phyloP scores from a whole-genome alignment of 2,113 vertebrate genomes.

The Euleptes europaea region DNA sequence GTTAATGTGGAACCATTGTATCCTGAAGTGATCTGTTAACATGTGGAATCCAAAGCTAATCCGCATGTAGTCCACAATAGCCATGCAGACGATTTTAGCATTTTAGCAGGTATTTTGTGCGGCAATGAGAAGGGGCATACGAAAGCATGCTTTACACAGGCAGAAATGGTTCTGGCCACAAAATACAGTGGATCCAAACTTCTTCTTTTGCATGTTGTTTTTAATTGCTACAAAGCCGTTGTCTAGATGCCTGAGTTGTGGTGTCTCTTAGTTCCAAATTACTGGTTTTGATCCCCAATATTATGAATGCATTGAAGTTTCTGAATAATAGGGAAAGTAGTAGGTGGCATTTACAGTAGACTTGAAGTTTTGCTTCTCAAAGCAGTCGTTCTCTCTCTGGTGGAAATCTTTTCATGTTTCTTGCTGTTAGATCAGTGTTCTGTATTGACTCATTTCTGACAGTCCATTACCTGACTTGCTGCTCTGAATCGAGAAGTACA shows the following conservation, averaged over 20 bases:
- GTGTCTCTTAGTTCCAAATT: conserved; percentile 17
- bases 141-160: too few relatives aligned
- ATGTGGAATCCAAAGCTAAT: too few relatives aligned
- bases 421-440: background rate
- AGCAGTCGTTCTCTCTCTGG: background rate
- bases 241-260: background rate
- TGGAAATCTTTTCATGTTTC: conserved; percentile 4
- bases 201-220: background rate
- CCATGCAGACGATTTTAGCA: too few relatives aligned
- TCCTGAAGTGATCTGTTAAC: too few relatives aligned
- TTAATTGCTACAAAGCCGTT: background rate
- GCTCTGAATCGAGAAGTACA: conserved; percentile 7
- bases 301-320: background rate
- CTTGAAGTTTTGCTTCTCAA: conserved; percentile 18
- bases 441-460: background rate
- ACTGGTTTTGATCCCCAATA: conserved; percentile 2
- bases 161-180: too few relatives aligned
- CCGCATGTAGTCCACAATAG: too few relatives aligned
- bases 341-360: conserved; percentile 1
- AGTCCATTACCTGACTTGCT: background rate
- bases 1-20: too few relatives aligned
- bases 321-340: background rate
- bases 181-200: too few relatives aligned
- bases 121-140: too few relatives aligned
- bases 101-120: too few relatives aligned